A percentile compares a stretch with the other conserved stretches of the same genome.
These are phyloP conservation scores for Pantherophis vulpinus DNA, from an alignment of 2,797 vertebrate genomes.

Conservation along the genomic window DNA sequence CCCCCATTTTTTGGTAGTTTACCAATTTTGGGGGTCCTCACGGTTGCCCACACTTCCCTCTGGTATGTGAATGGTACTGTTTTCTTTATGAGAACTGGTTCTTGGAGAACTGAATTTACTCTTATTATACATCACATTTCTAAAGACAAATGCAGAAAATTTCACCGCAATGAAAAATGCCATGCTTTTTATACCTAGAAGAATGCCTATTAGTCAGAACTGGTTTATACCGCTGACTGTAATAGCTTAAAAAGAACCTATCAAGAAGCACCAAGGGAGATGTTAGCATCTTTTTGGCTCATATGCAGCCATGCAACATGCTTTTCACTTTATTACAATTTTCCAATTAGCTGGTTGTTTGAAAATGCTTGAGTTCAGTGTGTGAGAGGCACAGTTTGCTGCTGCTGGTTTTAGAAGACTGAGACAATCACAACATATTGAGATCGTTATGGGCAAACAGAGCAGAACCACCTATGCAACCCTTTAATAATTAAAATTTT, in stretches of 20 bases:
- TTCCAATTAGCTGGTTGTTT: constrained; percentile 58
- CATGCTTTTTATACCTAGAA: constrained; percentile 49
- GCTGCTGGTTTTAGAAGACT: constrained; percentile 50
- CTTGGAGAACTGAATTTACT: not conserved
- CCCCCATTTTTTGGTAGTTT: not conserved
- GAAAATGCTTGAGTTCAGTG: constrained; percentile 43
- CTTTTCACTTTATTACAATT: constrained; percentile 55
- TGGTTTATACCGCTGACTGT: constrained; percentile 41
- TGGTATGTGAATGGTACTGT: not conserved
- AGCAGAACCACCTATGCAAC: constrained; percentile 63
- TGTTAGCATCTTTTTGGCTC: constrained; percentile 42
- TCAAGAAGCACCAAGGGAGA: constrained; percentile 50
- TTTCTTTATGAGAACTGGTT: not conserved
- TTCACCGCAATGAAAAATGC: constrained; percentile 57
- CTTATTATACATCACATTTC: not conserved
- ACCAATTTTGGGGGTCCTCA: not conserved
- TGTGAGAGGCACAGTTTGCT: constrained; percentile 46
- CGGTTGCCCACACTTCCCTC: not conserved
- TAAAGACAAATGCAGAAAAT: constrained; percentile 7
- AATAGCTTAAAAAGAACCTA: constrained; percentile 57
- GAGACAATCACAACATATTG: constrained; percentile 59
- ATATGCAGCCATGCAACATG: constrained; percentile 31
- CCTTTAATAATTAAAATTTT: constrained; percentile 68
- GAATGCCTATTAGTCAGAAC: constrained; percentile 31
- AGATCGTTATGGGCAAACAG: constrained; percentile 61